phyloP scores from a whole-genome alignment of 2,113 vertebrate genomes.

The Xerus inauris region DNA sequence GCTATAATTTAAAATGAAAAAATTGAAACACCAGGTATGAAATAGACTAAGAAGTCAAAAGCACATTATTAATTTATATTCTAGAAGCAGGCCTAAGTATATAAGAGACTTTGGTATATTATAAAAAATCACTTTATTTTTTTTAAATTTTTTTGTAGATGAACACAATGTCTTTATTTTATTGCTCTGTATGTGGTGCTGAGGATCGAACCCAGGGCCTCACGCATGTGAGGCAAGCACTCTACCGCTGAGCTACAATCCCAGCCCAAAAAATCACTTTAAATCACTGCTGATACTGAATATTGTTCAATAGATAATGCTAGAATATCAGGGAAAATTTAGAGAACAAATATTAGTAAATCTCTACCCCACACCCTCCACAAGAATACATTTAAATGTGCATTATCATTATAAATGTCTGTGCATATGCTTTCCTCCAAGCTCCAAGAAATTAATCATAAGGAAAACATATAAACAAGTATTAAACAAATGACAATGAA shows the following conservation, averaged over 20 bases:
- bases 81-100: neutral
- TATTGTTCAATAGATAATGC: neutral
- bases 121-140: conserved; percentile 42
- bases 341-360: conserved; percentile 30
- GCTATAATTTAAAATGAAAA: neutral
- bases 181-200: no score
- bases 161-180: no score
- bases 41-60: conserved; percentile 5
- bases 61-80: neutral
- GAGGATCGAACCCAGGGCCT: no score
- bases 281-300: neutral
- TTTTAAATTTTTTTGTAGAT: no score
- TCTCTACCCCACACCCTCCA: neutral
- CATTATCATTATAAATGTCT: conserved; percentile 11
- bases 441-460: neutral
- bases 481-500: conserved; percentile 34
- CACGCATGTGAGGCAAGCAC: no score
- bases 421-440: neutral
- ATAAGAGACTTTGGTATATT: neutral
- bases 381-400: conserved; percentile 16
- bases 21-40: conserved; percentile 3
- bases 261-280: conserved; percentile 42
- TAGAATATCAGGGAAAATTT: neutral
- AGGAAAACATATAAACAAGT: neutral
- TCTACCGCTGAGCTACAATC: no score